These are phyloP conservation scores for Nestor notabilis DNA, from an alignment of 2,113 vertebrate species.

Conservation along the genomic window DNA sequence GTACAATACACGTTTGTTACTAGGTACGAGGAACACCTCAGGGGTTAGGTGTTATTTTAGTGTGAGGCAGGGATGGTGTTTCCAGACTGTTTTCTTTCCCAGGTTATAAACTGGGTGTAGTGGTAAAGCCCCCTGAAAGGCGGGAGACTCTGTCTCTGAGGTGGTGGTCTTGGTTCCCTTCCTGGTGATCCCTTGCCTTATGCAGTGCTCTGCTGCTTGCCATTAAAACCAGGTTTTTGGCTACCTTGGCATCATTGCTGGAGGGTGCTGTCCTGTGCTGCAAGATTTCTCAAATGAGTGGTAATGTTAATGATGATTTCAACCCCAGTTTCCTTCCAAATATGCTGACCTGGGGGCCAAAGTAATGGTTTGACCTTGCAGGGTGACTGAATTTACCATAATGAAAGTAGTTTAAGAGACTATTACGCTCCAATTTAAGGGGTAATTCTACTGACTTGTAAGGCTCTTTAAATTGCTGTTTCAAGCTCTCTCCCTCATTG, in stretches of 20 bases:
- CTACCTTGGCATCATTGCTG: background rate
- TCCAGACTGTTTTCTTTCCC: background rate
- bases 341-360: background rate
- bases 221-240: background rate
- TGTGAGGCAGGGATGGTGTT: background rate
- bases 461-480: background rate
- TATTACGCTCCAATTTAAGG: background rate
- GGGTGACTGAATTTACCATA: background rate
- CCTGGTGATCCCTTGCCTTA: background rate
- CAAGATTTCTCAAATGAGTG: background rate
- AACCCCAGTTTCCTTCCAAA: background rate
- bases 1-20: background rate
- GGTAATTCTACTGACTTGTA: background rate
- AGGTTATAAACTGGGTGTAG: rapidly evolving
- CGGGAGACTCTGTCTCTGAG: background rate
- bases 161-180: background rate
- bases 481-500: background rate
- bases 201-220: background rate
- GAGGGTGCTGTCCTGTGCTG: background rate
- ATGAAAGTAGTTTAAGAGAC: background rate
- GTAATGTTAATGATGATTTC: background rate
- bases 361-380: background rate
- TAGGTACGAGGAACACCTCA: background rate
- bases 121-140: background rate
- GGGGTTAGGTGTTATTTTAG: background rate